Evolutionary conservation across 2,797 vertebrate species (phyloP).

Genomic region (Carduelis carduelis): DNA sequence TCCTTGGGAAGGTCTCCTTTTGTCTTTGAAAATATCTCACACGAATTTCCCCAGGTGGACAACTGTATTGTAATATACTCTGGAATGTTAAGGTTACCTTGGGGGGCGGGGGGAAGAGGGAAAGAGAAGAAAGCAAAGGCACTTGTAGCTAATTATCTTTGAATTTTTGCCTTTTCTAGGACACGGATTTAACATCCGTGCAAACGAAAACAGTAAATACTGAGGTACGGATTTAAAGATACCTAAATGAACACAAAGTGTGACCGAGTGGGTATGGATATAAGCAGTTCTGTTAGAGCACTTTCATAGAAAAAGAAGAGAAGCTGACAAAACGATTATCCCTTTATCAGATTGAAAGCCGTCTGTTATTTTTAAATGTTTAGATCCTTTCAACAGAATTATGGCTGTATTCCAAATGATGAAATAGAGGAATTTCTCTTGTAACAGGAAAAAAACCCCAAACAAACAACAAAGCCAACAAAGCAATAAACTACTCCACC

Average conservation of each 20-base stretch:
- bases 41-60: neutral
- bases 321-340: neutral
- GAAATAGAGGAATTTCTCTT: neutral
- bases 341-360: neutral
- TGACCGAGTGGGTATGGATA: accelerated
- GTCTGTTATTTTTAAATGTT: neutral
- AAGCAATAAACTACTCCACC: neutral
- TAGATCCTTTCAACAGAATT: neutral
- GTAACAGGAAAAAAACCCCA: accelerated
- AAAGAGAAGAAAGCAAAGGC: neutral
- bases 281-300: neutral
- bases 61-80: neutral
- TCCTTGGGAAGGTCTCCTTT: neutral
- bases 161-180: neutral
- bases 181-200: neutral
- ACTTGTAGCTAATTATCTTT: neutral
- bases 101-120: neutral
- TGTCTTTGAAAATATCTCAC: neutral
- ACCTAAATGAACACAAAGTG: accelerated
- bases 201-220: neutral
- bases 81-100: neutral
- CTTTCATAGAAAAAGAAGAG: neutral
- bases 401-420: neutral
- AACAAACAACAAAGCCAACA: neutral
- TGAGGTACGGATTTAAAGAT: neutral